phyloP scores from a whole-genome alignment of 2,113 vertebrate genomes.

The Thomomys bottae region DNA sequence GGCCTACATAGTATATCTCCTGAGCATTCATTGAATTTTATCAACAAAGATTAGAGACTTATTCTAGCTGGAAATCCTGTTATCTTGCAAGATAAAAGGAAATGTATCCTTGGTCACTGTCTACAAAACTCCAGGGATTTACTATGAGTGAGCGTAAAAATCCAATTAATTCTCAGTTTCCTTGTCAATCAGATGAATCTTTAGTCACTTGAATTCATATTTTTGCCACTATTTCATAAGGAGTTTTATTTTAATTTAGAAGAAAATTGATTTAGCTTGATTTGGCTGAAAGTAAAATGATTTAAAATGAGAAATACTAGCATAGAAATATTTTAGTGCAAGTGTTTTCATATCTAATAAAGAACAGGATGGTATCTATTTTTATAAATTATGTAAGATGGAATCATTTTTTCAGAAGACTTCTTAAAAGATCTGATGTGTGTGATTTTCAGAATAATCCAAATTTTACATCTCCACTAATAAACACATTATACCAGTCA shows the following conservation, averaged over 20 bases:
- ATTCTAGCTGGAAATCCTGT: slow-evolving; percentile 81
- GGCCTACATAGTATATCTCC: slow-evolving; percentile 68
- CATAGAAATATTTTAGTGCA: not conserved
- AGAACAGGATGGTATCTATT: not conserved
- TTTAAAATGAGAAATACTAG: slow-evolving; percentile 23
- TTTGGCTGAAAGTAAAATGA: slow-evolving; percentile 34
- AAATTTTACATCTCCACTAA: not conserved
- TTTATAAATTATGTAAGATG: not conserved
- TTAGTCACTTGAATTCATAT: slow-evolving; percentile 71
- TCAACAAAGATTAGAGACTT: slow-evolving; percentile 83
- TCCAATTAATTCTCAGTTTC: slow-evolving; percentile 82
- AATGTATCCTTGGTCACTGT: slow-evolving; percentile 80
- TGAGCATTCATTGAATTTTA: slow-evolving; percentile 80
- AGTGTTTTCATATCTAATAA: not conserved
- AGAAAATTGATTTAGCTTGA: slow-evolving; percentile 40
- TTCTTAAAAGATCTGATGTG: not conserved
- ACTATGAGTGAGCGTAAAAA: slow-evolving; percentile 79
- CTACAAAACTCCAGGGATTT: slow-evolving; percentile 77
- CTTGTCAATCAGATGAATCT: slow-evolving; percentile 66
- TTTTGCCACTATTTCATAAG: slow-evolving; percentile 65
- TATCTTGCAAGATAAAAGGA: slow-evolving; percentile 80
- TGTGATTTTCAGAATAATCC: not conserved
- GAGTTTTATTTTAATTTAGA: slow-evolving; percentile 70
- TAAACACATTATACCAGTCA: not conserved
- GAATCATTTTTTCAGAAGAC: not conserved